Evolutionary conservation across 1,140 invertebrate species (phyloP), one percentile per base, ranked within the genome.

Genomic region (Trichonephila clavipes): DNA sequence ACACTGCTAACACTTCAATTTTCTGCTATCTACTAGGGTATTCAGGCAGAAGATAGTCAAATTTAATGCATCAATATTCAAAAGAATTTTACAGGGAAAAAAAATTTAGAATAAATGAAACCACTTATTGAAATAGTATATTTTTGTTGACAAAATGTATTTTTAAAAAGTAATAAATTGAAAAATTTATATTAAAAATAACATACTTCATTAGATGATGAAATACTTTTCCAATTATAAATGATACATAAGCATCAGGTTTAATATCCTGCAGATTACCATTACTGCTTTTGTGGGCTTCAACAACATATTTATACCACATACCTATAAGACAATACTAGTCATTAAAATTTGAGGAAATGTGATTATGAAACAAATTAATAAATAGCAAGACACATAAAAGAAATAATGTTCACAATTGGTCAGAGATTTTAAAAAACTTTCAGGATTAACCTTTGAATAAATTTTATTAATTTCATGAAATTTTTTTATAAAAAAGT

Each of bases 181-280:
- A 51, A 51, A 7, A 10, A 51, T 1, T 51, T 51, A 40, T 40
- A 51, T 51, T 51, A 51, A 51, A 81, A n/a, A 19, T 69, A 44
- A 82, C 86, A 44, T 40, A 94, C 93, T 77, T 94, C 88, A 94
- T 90, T 77, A 94, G 64, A 72, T 94, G 93, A n/a, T 28, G 24
- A 86, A 94, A 94, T 2, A 94, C 59, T 86, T 94, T 85, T 69
- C 69, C 82, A 83, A 90, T 28, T 12, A 86, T 51, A n/a, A 88
- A 77, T 40, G 87, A 90, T 40, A 94, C 8, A 40, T 94, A 86
- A 61, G n/a, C 16, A 90, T 90, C 88, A 66, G 66, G 64, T 34
- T 93, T 93, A 18, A 62, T 16, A n/a, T 93, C 92, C 81, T 82
- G 69, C n/a, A 24, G 64, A 81, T 88, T 62, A 81, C n/a, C n/a